Conservation (phyloP, 2,797 vertebrate genomes). For the Varecia variegata region DNA sequence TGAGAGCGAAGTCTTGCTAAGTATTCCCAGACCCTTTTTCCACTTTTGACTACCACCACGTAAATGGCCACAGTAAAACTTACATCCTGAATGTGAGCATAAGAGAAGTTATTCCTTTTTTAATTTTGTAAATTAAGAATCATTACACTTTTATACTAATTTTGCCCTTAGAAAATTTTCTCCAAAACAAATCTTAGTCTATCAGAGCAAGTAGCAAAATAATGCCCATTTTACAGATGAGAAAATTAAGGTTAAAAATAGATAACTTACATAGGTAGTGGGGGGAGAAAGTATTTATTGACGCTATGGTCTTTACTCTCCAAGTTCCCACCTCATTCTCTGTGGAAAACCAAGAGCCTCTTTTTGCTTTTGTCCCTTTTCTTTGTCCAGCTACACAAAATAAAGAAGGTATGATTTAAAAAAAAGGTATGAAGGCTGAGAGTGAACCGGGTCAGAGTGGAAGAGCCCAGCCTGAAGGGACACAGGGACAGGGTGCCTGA, state of each 20-base stretch:
- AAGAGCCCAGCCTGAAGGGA: not conserved
- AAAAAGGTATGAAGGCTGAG: not conserved
- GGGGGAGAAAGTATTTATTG: not conserved
- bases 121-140: not conserved
- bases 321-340: not conserved
- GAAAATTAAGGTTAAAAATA: not conserved
- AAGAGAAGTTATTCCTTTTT: not conserved
- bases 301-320: not conserved
- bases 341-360: not conserved
- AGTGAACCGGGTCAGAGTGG: fast-evolving
- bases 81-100: conserved; percentile 85
- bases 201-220: not conserved
- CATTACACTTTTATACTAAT: not conserved
- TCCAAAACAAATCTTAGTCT: not conserved
- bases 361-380: not conserved
- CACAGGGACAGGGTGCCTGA: not conserved
- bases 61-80: conserved; percentile 90
- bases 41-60: conserved; percentile 60
- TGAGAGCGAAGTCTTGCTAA: conserved; percentile 91
- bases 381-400: not conserved
- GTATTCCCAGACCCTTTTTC: conserved; percentile 85
- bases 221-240: not conserved
- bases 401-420: not conserved
- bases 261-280: not conserved
- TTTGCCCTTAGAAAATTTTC: not conserved